phyloP scores from a whole-genome alignment of 2,797 vertebrate genomes.

The Phaenicophaeus curvirostris region DNA sequence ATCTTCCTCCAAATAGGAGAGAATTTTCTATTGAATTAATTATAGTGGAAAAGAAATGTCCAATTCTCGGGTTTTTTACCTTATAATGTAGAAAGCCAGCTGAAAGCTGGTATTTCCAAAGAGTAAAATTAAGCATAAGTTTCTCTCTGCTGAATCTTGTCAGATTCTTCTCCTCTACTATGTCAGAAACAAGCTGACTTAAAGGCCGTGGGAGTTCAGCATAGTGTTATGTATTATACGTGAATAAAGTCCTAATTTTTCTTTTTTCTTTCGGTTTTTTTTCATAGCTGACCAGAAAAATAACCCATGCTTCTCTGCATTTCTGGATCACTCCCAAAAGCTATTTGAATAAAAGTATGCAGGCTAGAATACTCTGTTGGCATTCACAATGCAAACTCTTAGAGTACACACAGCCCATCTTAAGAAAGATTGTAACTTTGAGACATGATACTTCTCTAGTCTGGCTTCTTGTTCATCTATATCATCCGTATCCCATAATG shows the following conservation, averaged over 20 bases:
- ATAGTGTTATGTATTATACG: fast-evolving
- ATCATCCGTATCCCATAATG: neutral
- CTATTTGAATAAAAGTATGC: neutral
- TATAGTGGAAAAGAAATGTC: neutral
- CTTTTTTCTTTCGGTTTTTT: neutral
- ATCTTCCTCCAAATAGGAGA: neutral
- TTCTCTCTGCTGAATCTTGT: neutral
- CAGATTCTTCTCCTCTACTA: neutral
- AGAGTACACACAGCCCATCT: neutral
- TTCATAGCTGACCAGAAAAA: neutral
- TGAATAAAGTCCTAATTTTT: neutral
- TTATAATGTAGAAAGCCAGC: neutral
- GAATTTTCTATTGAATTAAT: neutral
- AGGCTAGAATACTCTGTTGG: neutral
- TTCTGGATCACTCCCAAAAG: neutral
- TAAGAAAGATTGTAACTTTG: neutral
- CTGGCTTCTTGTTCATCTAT: neutral
- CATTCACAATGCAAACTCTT: neutral
- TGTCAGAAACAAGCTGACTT: neutral
- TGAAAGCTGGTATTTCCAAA: neutral
- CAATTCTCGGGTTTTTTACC: neutral
- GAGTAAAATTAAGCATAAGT: neutral
- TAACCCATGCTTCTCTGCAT: neutral
- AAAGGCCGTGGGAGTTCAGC: neutral
- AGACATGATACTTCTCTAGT: neutral